Base-by-base conservation (phyloP, 1,140 invertebrate genomes). In the Proales similis region DNA sequence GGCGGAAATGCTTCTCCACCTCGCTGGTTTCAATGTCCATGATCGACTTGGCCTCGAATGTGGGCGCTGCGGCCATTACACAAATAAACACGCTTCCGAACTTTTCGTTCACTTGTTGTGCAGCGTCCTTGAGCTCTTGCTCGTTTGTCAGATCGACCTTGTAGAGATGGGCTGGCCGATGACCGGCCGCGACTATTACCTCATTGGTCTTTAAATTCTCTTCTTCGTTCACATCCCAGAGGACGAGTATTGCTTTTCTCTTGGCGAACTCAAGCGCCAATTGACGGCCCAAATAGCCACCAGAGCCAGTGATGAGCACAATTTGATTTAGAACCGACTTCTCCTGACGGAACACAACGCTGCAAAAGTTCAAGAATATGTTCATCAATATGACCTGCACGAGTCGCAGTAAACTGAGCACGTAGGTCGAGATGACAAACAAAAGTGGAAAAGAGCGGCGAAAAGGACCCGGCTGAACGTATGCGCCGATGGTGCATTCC, bases 191-290 rank as follows among this genome's bases (percentile, higher is more conserved):
- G 20, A 30, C 32, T 1, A 57, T 14, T 22, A 29, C 22, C 4
- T 57, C 20, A 0, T 42, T 19, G 12, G 42, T 61, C 38, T 61
- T 29, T 9, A 12, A 5, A 33, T 61, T 61, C 7, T 27, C 33
- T 7, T 19, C n/a, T 42, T 61, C 39, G 12, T 61, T 45, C 17
- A 46, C 26, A 26, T 61, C 57, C 57, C 57, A 61, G n/a, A 61
- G 29, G 14, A 45, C 5, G 12, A 61, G 22, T 26, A 32, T 45
- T 3, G 39, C 17, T 22, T 45, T 30, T 29, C 39, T 29, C 26
- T 45, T 45, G 17, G 57, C 22, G 26, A 61, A 32, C 27, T 61
- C 57, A 30, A 61, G 26, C 22, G 39, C 39, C n/a, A 61, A 11
- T 14, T 45, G 26, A 6, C 57, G 24, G 1, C 53, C 57, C 17